Base-by-base conservation (phyloP, 2,797 vertebrate species). In the Bucorvus abyssinicus region DNA sequence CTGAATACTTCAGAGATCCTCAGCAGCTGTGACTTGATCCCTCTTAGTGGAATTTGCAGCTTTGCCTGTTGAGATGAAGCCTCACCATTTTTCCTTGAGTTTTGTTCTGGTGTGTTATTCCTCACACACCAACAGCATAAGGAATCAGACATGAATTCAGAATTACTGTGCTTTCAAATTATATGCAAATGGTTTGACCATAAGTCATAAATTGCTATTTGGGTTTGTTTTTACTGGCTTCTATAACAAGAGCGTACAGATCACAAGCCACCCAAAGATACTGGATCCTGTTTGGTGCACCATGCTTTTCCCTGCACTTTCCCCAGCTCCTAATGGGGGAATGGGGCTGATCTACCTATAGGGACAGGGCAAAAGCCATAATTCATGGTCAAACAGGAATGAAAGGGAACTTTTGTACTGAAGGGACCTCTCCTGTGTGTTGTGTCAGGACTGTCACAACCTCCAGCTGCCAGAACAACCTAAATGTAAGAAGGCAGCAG, bases 401-500 rank as follows among this genome's bases (percentile, higher is more conserved):
- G 50, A 85, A 78, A 67, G 10, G 38, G 53, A 86, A 44, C 64
- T 84, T 89, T 64, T 47, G 50, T 71, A 15, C 26, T 32, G 56
- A 68, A 86, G 38, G 57, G 71, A 65, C 40, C 32, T 84, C 60
- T 42, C 5, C 71, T 65, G 68, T 90, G 77, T 47, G n/a, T 81
- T 89, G 55, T 91, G 76, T 80, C 84, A 84, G 80, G 55, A 32
- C 55, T 82, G 84, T 83, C 73, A 64, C 81, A 89, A 80, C 34
- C 56, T 87, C 52, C 88, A 87, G 80, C 88, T 93, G 81, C 71
- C 78, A 70, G 81, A 90, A 91, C 45, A 65, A 23, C 14, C 68
- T 63, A 67, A 83, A 81, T 55, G 44, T 38, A 60, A 81, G 47
- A 87, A 93, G 84, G 83, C 61, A 85, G 90, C 90, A 89, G 61